Evolutionary conservation across 2,888 invertebrate genomes (phyloP).

Genomic region (Malthinus seriepunctatus): DNA sequence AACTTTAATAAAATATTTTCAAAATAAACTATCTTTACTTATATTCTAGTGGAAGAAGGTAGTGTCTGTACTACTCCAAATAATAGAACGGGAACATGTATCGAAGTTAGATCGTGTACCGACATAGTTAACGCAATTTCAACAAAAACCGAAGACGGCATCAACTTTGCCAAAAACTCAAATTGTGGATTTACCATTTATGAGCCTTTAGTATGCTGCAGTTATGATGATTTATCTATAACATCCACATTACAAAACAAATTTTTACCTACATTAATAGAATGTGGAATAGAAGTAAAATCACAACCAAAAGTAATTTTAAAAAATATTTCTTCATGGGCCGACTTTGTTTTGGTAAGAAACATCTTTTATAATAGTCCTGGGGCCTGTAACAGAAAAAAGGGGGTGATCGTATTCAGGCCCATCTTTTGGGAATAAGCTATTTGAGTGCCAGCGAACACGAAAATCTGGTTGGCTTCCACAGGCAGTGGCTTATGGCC

Average conservation of each 20-base stretch:
- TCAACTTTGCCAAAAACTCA: background rate
- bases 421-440: too few relatives aligned
- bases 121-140: background rate
- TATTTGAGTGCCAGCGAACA: too few relatives aligned
- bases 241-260: background rate
- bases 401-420: too few relatives aligned
- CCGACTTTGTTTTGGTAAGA: too few relatives aligned
- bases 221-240: background rate
- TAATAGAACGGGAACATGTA: background rate
- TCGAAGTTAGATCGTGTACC: background rate
- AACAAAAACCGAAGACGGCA: background rate
- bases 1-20: too few relatives aligned
- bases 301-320: too few relatives aligned
- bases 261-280: slow-evolving; percentile 1
- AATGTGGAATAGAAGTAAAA: slow-evolving; percentile 11
- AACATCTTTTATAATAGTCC: too few relatives aligned
- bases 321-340: too few relatives aligned
- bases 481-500: too few relatives aligned
- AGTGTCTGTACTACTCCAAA: background rate
- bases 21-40: too few relatives aligned
- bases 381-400: too few relatives aligned
- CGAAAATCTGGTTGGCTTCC: too few relatives aligned
- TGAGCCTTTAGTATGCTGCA: background rate
- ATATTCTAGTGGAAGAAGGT: background rate
- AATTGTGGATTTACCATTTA: background rate